These are phyloP conservation scores for Drosophila tani DNA, from an alignment of 1,140 invertebrate species.

Conservation along the genomic window DNA sequence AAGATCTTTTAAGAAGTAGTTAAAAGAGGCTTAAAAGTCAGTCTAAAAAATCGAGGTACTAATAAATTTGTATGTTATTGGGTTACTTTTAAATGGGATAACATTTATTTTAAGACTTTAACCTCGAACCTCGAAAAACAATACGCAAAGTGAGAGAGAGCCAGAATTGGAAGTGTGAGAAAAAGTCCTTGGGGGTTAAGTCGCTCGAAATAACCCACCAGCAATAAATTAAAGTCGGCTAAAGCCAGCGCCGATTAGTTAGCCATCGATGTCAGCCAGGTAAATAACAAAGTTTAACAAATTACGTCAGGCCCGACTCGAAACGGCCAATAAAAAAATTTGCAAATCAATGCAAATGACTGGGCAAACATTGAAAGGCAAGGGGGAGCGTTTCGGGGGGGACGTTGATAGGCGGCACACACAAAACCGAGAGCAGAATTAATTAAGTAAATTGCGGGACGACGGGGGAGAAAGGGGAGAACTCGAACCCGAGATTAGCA, in stretches of 20 bases:
- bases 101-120: not conserved
- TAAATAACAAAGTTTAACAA: conserved; percentile 73
- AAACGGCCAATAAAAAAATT: conserved; percentile 55
- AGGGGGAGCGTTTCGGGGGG: not conserved
- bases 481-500: conserved; percentile 20
- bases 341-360: conserved; percentile 80
- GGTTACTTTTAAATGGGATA: not conserved
- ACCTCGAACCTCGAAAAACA: too few relatives aligned
- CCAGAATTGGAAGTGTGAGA: not conserved
- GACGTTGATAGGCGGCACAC: conserved; percentile 12
- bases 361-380: conserved; percentile 34
- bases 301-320: conserved; percentile 62
- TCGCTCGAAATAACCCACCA: not conserved
- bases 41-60: not conserved
- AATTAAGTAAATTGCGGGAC: conserved; percentile 66
- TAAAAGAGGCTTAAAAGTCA: not conserved
- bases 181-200: conserved; percentile 39
- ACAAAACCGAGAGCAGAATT: conserved; percentile 75
- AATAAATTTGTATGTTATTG: not conserved
- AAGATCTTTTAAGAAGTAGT: not conserved
- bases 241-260: conserved; percentile 61
- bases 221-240: conserved; percentile 50
- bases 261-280: conserved; percentile 58
- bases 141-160: not conserved
- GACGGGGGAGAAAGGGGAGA: not conserved